Percentiles rank a stretch among this genome's conserved stretches.
Conservation (phyloP, 1,140 invertebrate species). For the Dinothrombium tinctorium region DNA sequence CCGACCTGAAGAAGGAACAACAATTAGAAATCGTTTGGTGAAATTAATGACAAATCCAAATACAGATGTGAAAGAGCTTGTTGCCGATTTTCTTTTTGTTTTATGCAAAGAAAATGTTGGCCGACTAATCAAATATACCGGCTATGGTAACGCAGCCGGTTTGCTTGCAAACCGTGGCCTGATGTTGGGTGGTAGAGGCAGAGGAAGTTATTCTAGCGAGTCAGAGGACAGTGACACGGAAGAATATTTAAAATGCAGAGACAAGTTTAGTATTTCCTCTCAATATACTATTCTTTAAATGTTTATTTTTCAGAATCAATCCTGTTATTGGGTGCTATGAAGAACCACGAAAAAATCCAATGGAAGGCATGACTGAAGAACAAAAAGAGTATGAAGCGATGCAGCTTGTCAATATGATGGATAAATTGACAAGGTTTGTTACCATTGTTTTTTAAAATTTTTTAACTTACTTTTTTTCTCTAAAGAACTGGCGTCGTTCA, state of each 20-base stretch:
- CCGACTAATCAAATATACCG: slow-evolving; percentile 91
- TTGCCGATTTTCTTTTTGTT: slow-evolving; percentile 76
- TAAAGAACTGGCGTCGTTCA: slow-evolving; percentile 49
- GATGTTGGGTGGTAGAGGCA: slow-evolving; percentile 31
- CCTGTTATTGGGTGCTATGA: slow-evolving; percentile 80
- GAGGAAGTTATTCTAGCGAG: slow-evolving; percentile 51
- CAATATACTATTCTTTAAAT: not conserved
- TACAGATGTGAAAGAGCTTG: slow-evolving; percentile 49
- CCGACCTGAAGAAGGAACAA: slow-evolving; percentile 66
- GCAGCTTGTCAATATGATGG: slow-evolving; percentile 70
- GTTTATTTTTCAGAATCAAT: slow-evolving; percentile 42
- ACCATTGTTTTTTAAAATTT: no score
- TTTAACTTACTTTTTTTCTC: slow-evolving; percentile 13
- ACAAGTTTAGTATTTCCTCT: slow-evolving; percentile 28
- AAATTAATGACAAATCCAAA: slow-evolving; percentile 59
- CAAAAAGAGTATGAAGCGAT: slow-evolving; percentile 93
- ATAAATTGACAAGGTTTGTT: slow-evolving; percentile 45
- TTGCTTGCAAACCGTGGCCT: slow-evolving; percentile 76
- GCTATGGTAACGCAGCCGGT: slow-evolving; percentile 94
- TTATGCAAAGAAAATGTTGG: slow-evolving; percentile 92
- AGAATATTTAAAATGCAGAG: slow-evolving; percentile 58
- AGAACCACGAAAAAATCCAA: slow-evolving; percentile 43
- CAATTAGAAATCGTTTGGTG: slow-evolving; percentile 68
- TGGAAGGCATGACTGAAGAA: slow-evolving; percentile 81
- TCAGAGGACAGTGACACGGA: slow-evolving; percentile 88